These are phyloP conservation scores for Parnassius glacialis DNA, from an alignment of 2,888 invertebrate genomes.

Conservation along the genomic window DNA sequence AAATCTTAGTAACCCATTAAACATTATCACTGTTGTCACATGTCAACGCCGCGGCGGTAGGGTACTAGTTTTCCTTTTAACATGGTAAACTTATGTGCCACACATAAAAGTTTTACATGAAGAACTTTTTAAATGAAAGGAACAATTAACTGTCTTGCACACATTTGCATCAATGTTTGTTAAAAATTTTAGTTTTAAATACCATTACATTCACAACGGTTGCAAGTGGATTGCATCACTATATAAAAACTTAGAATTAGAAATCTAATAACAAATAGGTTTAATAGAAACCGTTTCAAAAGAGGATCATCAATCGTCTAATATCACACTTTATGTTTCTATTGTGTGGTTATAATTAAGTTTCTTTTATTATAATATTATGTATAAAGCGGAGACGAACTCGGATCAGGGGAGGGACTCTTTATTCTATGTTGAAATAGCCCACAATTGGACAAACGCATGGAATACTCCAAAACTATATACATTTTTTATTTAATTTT, in stretches of 20 bases:
- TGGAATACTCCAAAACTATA: slow-evolving; percentile 1
- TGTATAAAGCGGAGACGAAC: slow-evolving; percentile 24
- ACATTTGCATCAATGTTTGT: background rate
- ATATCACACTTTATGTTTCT: slow-evolving; percentile 61
- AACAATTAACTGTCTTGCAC: background rate
- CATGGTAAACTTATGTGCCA: no score
- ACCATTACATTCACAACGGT: no score
- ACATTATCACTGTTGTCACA: no score
- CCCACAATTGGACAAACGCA: background rate
- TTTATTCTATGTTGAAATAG: slow-evolving; percentile 26
- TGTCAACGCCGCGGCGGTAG: no score
- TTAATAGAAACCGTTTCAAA: slow-evolving; percentile 22
- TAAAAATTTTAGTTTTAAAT: background rate
- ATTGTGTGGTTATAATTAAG: slow-evolving; percentile 40
- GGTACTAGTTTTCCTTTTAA: no score
- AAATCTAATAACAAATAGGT: slow-evolving; percentile 7
- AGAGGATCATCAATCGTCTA: slow-evolving; percentile 52
- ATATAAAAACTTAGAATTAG: no score
- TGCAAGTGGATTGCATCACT: no score
- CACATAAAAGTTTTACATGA: no score
- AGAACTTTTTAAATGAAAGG: no score
- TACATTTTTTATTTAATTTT: background rate
- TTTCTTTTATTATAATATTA: slow-evolving; percentile 20
- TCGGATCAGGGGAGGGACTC: slow-evolving; percentile 12
- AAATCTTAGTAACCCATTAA: no score